phyloP scores from a whole-genome alignment of 2,888 invertebrate genomes.

The Drosophila colorata region DNA sequence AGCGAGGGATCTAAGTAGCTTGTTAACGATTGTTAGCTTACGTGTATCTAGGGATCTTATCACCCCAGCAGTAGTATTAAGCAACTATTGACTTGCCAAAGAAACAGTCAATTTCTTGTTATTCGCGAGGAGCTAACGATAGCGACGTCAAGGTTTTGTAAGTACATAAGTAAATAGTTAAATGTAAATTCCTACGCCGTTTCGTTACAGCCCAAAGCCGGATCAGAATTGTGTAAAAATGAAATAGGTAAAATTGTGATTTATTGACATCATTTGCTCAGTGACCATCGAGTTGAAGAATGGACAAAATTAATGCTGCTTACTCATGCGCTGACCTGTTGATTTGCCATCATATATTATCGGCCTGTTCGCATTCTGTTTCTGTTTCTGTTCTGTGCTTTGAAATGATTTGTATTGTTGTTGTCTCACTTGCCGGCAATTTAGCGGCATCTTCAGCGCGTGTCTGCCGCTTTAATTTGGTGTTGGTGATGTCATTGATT shows the following conservation, averaged over 20 bases:
- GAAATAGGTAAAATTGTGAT: conserved; percentile 44
- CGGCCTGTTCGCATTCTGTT: conserved; percentile 7
- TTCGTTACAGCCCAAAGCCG: conserved; percentile 31
- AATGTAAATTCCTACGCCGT: neutral
- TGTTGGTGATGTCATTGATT: conserved; percentile 68
- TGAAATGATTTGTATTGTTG: conserved; percentile 13
- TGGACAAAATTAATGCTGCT: conserved; percentile 19
- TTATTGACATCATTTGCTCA: conserved; percentile 62
- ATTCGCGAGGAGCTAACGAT: conserved; percentile 34
- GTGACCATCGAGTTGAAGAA: conserved; percentile 36
- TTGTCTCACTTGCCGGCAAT: conserved; percentile 50
- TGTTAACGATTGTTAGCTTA: conserved; percentile 19
- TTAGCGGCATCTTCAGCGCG: conserved; percentile 50
- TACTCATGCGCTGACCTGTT: conserved; percentile 25
- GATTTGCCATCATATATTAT: conserved; percentile 27
- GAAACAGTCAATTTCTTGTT: conserved; percentile 21
- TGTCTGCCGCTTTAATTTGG: conserved; percentile 52
- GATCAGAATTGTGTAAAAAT: conserved; percentile 24
- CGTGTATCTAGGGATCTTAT: conserved; percentile 16
- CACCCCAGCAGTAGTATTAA: conserved; percentile 3
- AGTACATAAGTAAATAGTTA: no score
- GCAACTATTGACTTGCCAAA: neutral
- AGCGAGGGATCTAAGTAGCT: conserved; percentile 3
- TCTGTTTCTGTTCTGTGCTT: conserved; percentile 13
- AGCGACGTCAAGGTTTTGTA: conserved; percentile 29